These are phyloP conservation scores for Norana najaformis DNA, from an alignment of 2,888 invertebrate genomes.

Conservation along the genomic window DNA sequence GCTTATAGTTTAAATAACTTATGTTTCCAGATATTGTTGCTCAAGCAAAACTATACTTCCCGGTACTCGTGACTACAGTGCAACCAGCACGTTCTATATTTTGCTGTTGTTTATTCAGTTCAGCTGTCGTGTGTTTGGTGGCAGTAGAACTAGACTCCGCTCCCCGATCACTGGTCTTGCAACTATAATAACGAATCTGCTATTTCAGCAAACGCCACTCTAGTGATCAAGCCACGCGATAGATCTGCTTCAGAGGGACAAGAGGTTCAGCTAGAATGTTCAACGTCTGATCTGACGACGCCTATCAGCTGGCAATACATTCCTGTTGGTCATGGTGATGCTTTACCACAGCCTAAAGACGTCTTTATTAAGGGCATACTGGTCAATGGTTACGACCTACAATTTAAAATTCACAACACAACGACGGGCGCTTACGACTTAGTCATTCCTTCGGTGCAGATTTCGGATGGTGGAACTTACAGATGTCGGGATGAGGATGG, in stretches of 20 bases:
- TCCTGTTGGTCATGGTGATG: background rate
- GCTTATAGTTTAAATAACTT: too few relatives aligned
- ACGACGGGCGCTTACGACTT: background rate
- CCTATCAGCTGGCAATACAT: slow-evolving; percentile 5
- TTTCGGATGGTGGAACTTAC: background rate
- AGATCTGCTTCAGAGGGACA: background rate
- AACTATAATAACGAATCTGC: background rate
- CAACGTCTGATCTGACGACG: background rate
- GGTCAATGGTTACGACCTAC: background rate
- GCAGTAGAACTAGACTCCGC: too few relatives aligned
- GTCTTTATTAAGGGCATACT: background rate
- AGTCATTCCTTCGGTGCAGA: background rate
- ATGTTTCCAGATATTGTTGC: too few relatives aligned
- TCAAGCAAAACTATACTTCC: too few relatives aligned
- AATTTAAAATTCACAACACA: background rate
- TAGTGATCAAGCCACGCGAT: background rate
- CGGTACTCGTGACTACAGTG: too few relatives aligned
- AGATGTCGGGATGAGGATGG: background rate
- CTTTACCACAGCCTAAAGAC: background rate
- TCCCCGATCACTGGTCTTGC: too few relatives aligned
- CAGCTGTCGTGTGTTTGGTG: background rate
- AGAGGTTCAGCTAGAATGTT: background rate
- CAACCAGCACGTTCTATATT: background rate
- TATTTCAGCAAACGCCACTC: background rate
- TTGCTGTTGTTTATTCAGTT: background rate